A percentile compares a stretch with the other conserved stretches of the same genome.
Conservation (phyloP, 2,888 invertebrate species). For the Tipula unca region DNA sequence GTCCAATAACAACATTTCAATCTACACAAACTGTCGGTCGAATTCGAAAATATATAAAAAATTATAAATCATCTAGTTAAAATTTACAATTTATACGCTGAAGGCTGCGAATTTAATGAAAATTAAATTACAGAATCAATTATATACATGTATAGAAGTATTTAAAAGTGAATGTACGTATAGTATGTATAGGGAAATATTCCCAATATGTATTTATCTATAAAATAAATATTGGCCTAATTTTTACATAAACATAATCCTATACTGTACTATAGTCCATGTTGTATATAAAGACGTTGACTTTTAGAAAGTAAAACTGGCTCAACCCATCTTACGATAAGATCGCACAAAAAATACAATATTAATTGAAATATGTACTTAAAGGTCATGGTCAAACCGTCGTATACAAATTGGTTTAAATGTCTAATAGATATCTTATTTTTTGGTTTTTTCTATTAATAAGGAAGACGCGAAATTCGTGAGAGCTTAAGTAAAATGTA, state of each 20-base stretch:
- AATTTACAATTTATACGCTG: background rate
- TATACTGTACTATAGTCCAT: background rate
- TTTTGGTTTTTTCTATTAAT: background rate
- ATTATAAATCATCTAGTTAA: background rate
- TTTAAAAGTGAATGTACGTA: background rate
- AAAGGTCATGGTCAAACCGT: background rate
- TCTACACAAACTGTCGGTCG: background rate
- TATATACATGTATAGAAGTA: background rate
- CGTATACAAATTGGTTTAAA: background rate
- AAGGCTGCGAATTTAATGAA: background rate
- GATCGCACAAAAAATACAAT: background rate
- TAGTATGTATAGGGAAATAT: background rate
- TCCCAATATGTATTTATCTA: background rate
- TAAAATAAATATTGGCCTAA: background rate
- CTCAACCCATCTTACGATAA: background rate
- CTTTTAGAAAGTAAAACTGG: background rate
- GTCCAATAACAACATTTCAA: background rate
- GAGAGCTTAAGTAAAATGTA: background rate
- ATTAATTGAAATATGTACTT: background rate
- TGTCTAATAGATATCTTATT: no score
- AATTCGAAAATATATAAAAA: background rate
- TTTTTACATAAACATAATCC: background rate
- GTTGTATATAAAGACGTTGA: background rate
- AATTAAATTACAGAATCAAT: background rate
- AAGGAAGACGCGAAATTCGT: background rate